These are phyloP conservation scores for Acipenser ruthenus DNA, from an alignment of 2,797 vertebrate genomes.

Conservation along the genomic window DNA sequence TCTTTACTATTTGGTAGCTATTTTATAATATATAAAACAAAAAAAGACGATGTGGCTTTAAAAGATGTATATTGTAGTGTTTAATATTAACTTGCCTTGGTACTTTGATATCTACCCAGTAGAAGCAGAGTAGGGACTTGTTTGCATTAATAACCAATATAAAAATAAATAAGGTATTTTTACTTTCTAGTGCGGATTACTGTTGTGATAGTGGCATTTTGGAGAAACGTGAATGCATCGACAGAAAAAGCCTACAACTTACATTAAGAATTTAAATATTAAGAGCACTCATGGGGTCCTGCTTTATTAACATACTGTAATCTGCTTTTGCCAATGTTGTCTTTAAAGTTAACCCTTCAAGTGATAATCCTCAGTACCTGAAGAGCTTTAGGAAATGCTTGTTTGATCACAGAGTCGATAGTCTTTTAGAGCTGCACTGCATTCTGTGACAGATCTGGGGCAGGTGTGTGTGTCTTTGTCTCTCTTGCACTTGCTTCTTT, in stretches of 20 bases:
- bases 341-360: constrained; percentile 59
- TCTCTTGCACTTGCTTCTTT: too few relatives aligned
- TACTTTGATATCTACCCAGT: constrained; percentile 62
- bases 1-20: constrained; percentile 47
- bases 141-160: constrained; percentile 20
- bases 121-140: constrained; percentile 48
- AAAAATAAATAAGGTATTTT: constrained; percentile 14
- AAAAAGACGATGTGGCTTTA: constrained; percentile 27
- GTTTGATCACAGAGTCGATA: too few relatives aligned
- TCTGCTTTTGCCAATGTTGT: constrained; percentile 40
- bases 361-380: constrained; percentile 17
- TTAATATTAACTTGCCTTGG: constrained; percentile 66
- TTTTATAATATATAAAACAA: constrained; percentile 38
- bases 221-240: constrained; percentile 36
- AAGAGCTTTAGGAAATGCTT: too few relatives aligned
- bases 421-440: too few relatives aligned
- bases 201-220: constrained; percentile 38
- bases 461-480: too few relatives aligned
- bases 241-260: constrained; percentile 34
- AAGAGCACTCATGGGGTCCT: constrained; percentile 26
- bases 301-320: constrained; percentile 39
- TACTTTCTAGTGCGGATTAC: constrained; percentile 41
- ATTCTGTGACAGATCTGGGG: too few relatives aligned
- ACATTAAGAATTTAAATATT: neutral
- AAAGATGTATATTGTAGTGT: constrained; percentile 39